Conservation (phyloP, 2,888 invertebrate genomes). For the Cheiracanthium punctorium region DNA sequence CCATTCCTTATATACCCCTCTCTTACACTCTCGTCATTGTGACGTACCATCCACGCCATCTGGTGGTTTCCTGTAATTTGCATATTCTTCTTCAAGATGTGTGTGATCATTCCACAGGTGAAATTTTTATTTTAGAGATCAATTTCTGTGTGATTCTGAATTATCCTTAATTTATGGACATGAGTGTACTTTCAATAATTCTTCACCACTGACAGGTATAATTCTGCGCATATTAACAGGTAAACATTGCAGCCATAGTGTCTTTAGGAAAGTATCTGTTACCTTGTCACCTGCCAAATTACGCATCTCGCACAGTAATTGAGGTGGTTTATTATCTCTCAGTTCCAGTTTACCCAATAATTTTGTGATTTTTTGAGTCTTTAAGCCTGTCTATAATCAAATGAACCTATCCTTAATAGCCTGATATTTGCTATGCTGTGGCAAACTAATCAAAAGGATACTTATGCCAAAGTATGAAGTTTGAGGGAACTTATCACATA, state of each 20-base stretch:
- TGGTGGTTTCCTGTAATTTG: no score
- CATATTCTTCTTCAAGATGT: no score
- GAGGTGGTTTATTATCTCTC: slow-evolving; percentile 23
- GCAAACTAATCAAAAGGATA: not conserved
- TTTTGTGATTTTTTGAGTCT: not conserved
- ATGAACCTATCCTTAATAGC: not conserved
- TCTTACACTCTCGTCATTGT: no score
- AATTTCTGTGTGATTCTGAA: no score
- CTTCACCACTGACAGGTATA: no score
- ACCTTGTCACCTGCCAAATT: slow-evolving; percentile 20
- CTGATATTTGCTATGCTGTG: not conserved
- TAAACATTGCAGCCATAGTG: slow-evolving; percentile 2
- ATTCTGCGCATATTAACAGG: not conserved
- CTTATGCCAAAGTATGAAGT: not conserved
- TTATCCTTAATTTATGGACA: no score
- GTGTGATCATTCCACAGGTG: no score
- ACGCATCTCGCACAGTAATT: slow-evolving; percentile 19
- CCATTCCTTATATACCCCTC: no score
- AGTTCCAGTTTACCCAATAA: not conserved
- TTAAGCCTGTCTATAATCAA: not conserved
- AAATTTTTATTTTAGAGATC: no score
- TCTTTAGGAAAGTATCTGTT: slow-evolving; percentile 16
- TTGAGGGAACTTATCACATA: not conserved
- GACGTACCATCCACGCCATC: no score
- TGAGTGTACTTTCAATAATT: no score